Conservation (phyloP, 2,888 invertebrate genomes). For the Lasioglossum leucozonium region DNA sequence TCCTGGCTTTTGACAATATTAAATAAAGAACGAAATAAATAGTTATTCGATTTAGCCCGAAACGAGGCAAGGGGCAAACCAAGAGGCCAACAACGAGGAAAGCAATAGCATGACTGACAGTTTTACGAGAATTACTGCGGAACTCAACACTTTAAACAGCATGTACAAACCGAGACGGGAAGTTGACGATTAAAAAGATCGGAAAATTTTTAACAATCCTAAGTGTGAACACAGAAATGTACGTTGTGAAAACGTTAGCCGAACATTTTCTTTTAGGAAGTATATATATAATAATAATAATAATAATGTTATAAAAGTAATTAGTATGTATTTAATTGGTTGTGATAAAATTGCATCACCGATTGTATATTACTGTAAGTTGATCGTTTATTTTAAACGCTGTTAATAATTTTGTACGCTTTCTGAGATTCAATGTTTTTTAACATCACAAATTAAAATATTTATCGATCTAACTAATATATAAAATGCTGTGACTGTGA, state of each 20-base stretch:
- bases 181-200: constrained; percentile 54
- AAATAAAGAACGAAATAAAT: constrained; percentile 5
- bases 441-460: constrained; percentile 45
- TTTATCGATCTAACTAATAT: constrained; percentile 46
- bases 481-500: constrained; percentile 67
- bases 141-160: constrained; percentile 81
- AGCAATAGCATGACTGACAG: constrained; percentile 86
- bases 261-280: constrained; percentile 29
- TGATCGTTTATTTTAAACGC: constrained; percentile 31
- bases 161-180: constrained; percentile 75
- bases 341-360: constrained; percentile 56
- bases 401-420: constrained; percentile 37
- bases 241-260: constrained; percentile 31
- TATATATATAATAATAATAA: constrained; percentile 13
- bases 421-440: constrained; percentile 22
- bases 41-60: constrained; percentile 57
- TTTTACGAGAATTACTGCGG: constrained; percentile 85
- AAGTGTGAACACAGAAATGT: constrained; percentile 15
- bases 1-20: background rate
- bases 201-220: constrained; percentile 34
- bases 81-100: constrained; percentile 62
- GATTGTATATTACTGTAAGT: constrained; percentile 29
- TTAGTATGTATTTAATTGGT: constrained; percentile 56
- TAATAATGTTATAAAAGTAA: constrained; percentile 9
- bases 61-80: constrained; percentile 52